These are phyloP conservation scores for Haemorhous mexicanus DNA, from an alignment of 2,113 vertebrate species.

Conservation along the genomic window DNA sequence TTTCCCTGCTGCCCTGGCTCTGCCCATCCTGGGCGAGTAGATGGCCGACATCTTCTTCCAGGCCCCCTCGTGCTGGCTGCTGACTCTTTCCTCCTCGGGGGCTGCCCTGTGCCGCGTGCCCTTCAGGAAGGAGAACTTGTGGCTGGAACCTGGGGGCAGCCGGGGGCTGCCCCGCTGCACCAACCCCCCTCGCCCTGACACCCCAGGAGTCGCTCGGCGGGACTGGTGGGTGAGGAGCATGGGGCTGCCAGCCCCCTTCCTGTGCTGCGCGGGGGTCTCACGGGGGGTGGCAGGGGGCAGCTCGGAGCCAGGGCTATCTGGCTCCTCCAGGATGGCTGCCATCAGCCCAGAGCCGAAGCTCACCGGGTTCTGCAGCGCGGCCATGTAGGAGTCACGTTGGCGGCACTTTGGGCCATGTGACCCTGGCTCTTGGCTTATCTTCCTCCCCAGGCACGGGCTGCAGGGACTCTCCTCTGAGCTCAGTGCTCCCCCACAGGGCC, in stretches of 20 bases:
- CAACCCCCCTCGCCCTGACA: not conserved
- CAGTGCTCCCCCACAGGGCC: conserved; percentile 39
- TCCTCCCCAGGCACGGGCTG: conserved; percentile 69
- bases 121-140: conserved; percentile 78
- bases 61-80: conserved; percentile 74
- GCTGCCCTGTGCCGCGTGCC: conserved; percentile 53
- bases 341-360: conserved; percentile 56
- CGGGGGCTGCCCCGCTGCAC: not conserved
- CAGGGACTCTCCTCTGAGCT: conserved; percentile 76
- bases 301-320: not conserved
- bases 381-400: conserved; percentile 78
- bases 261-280: not conserved
- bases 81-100: not conserved
- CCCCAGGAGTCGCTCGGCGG: not conserved
- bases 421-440: conserved; percentile 51
- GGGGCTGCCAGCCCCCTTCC: not conserved
- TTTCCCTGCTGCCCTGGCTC: conserved; percentile 69
- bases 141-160: conserved; percentile 35
- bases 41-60: conserved; percentile 79
- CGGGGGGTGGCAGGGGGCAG: not conserved
- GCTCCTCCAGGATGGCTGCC: conserved; percentile 73
- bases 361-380: conserved; percentile 71
- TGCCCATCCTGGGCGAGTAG: conserved; percentile 79
- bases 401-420: conserved; percentile 67
- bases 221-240: not conserved